Conservation (phyloP, 2,888 invertebrate species). For the Lamellibrachia satsuma region DNA sequence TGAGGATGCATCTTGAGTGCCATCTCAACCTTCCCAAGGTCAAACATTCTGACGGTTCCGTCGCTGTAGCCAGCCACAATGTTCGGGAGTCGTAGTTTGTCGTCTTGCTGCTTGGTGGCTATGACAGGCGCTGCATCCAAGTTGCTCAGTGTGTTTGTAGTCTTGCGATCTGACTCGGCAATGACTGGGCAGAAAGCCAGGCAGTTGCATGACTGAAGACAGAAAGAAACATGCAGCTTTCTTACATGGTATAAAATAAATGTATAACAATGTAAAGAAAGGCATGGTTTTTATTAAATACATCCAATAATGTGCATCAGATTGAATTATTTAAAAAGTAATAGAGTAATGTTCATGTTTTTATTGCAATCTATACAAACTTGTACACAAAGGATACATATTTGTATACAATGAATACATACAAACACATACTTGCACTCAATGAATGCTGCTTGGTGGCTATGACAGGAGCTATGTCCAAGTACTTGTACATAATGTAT, state of each 20-base stretch:
- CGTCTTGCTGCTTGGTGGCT: slow-evolving; percentile 6
- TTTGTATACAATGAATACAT: no score
- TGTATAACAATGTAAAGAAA: neutral
- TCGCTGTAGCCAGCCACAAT: slow-evolving; percentile 63
- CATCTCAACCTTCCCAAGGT: slow-evolving; percentile 63
- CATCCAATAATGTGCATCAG: neutral
- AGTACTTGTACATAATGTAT: no score
- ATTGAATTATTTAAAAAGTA: no score
- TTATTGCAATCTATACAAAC: no score
- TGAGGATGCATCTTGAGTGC: slow-evolving; percentile 63
- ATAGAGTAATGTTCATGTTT: no score
- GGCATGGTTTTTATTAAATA: neutral
- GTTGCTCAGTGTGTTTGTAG: slow-evolving; percentile 31
- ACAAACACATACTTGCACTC: no score
- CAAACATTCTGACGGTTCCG: slow-evolving; percentile 64
- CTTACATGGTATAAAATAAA: neutral
- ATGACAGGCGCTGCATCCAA: slow-evolving; percentile 13
- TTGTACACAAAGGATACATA: no score
- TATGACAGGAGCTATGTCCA: no score
- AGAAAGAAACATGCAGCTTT: slow-evolving; percentile 13
- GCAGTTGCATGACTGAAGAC: slow-evolving; percentile 41
- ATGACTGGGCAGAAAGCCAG: slow-evolving; percentile 38
- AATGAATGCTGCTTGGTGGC: no score
- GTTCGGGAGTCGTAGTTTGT: slow-evolving; percentile 27
- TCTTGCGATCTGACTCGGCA: neutral